These are phyloP conservation scores for Machimus atricapillus DNA, from an alignment of 2,888 invertebrate genomes.

Conservation along the genomic window DNA sequence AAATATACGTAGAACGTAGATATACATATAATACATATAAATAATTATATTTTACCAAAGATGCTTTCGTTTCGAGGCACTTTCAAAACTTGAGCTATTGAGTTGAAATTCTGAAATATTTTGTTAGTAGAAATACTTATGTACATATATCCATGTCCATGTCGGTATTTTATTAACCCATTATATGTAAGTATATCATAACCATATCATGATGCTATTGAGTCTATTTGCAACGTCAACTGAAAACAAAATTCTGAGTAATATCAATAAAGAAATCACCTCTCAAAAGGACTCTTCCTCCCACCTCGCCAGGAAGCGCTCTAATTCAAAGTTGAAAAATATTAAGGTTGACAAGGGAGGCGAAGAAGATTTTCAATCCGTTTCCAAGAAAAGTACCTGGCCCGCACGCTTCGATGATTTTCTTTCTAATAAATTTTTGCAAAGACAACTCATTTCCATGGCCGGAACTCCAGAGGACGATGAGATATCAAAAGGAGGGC, in stretches of 20 bases:
- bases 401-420: neutral
- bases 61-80: no score
- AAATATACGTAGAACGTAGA: no score
- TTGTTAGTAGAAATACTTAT: no score
- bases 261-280: neutral
- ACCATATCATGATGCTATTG: neutral
- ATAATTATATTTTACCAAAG: no score
- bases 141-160: no score
- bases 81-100: no score
- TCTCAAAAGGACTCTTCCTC: neutral
- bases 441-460: constrained; percentile 27
- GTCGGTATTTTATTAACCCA: neutral
- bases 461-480: neutral
- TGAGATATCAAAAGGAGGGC: neutral
- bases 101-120: no score
- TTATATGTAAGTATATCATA: neutral
- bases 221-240: neutral
- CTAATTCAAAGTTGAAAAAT: neutral
- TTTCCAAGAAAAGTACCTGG: constrained; percentile 6
- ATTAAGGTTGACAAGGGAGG: neutral
- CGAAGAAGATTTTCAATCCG: neutral
- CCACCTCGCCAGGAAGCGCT: neutral
- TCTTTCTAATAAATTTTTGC: constrained; percentile 23
- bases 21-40: no score
- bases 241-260: neutral